Evolutionary conservation across 2,113 vertebrate genomes (phyloP), one percentile per base, ranked within the genome.

Genomic region (Coturnix japonica): DNA sequence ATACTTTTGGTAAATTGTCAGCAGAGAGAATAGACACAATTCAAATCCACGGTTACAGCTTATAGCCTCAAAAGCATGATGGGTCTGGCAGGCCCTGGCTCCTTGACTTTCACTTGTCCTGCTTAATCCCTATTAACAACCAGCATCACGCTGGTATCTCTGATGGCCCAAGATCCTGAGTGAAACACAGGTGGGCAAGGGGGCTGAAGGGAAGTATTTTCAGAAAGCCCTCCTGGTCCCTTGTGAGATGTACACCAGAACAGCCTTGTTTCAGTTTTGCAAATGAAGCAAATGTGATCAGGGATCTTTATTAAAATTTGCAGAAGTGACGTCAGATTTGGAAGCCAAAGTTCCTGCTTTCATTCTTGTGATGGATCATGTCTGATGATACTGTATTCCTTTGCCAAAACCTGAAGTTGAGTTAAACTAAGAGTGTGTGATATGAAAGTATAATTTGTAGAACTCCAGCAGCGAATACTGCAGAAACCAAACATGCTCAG

Each of bases 21-120:
- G 0, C 8, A 54, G 0, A 0, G 33, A 30, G 13, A 91, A 7
- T 20, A 11, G 5, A 35, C n/a, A 21, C 19, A 70, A 43, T 7
- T 10, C 28, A 75, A n/a, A 43, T 47, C 18, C 61, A 19, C 0
- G 0, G n/a, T 65, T 39, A 54, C 31, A 79, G 46, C 41, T 3
- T 1, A 16, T 11, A 76, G 13, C 66, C 51, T 74, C 0, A 0
- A 53, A 18, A 60, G 8, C 17, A 39, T 46, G 64, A 59, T 7
- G 2, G 70, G 9, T 6, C 11, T 39, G n/a, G 4, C 2, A 30
- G 11, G 2, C 7, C 4, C 2, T 6, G 2, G 18, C 41, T 3
- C 30, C 26, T 37, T 49, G 41, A n/a, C 37, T 87, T 76, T 15
- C 3, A 11, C 17, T 37, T 72, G 9, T 44, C 43, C 11, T 35